phyloP scores from a whole-genome alignment of 1,140 invertebrate species.

The Pseudoatta argentina region DNA sequence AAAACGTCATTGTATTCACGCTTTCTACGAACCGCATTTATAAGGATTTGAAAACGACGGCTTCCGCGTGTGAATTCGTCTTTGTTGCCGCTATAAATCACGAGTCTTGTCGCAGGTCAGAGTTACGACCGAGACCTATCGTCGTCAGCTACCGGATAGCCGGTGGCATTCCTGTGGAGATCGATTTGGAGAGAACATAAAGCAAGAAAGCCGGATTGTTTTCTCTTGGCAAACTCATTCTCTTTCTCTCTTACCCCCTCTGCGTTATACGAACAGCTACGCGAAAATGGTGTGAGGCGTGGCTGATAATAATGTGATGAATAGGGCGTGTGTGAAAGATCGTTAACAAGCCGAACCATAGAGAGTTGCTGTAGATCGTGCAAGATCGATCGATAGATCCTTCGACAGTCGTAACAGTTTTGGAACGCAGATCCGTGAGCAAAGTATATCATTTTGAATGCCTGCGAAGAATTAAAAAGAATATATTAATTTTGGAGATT shows the following conservation, averaged over 20 bases:
- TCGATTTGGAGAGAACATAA: conserved; percentile 28
- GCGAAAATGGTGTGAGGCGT: conserved; percentile 57
- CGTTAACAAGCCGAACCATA: conserved; percentile 29
- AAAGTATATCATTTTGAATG: conserved; percentile 27
- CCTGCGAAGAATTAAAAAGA: conserved; percentile 34
- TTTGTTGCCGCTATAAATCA: conserved; percentile 61
- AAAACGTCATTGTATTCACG: conserved; percentile 20
- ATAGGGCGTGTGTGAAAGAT: conserved; percentile 54
- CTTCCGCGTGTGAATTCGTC: conserved; percentile 35
- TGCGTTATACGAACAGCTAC: conserved; percentile 11
- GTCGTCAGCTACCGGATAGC: conserved; percentile 60
- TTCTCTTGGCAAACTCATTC: conserved; percentile 52
- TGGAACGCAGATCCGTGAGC: conserved; percentile 38
- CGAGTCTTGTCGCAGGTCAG: conserved; percentile 39
- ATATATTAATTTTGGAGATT: conserved; percentile 20
- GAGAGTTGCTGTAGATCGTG: conserved; percentile 59
- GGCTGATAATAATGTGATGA: conserved; percentile 67
- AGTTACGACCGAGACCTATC: conserved; percentile 59
- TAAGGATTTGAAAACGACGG: conserved; percentile 51
- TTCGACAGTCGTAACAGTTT: conserved; percentile 7
- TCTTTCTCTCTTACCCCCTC: background rate
- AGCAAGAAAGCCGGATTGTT: conserved; percentile 68
- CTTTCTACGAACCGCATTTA: conserved; percentile 41
- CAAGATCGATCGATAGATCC: conserved; percentile 62
- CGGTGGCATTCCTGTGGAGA: conserved; percentile 55